Percentiles rank a stretch among this genome's conserved stretches.
These are phyloP conservation scores for Myripristis jacobus DNA, from an alignment of 2,797 vertebrate species.

Conservation along the genomic window DNA sequence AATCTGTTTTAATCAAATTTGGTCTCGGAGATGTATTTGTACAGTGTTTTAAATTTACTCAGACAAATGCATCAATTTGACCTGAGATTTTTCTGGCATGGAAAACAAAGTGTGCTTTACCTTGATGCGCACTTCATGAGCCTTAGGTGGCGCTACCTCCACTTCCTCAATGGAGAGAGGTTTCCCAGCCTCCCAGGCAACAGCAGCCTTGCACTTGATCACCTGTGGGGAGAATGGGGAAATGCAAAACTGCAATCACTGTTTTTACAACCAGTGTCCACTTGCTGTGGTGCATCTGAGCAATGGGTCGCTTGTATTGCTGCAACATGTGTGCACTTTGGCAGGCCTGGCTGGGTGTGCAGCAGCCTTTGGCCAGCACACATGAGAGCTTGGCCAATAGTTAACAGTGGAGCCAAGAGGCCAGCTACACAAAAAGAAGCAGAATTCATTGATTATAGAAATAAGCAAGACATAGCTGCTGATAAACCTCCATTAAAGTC, in stretches of 20 bases:
- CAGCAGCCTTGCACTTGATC: slow-evolving; percentile 95
- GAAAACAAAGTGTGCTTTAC: slow-evolving; percentile 74
- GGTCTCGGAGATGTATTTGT: too few species aligned
- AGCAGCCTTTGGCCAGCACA: slow-evolving; percentile 19
- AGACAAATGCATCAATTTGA: neutral
- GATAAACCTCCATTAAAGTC: accelerated
- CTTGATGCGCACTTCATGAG: slow-evolving; percentile 97
- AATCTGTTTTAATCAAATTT: too few species aligned
- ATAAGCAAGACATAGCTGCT: neutral
- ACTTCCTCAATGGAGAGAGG: slow-evolving; percentile 94
- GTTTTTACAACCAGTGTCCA: too few species aligned
- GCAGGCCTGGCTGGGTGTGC: neutral
- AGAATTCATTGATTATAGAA: neutral
- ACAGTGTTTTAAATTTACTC: too few species aligned
- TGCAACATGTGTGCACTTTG: neutral
- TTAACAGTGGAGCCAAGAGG: neutral
- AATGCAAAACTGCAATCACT: neutral
- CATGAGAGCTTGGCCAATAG: neutral
- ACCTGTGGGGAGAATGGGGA: slow-evolving; percentile 84
- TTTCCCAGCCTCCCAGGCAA: slow-evolving; percentile 94
- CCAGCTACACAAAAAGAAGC: too few species aligned
- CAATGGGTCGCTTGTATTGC: neutral
- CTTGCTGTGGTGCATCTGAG: too few species aligned
- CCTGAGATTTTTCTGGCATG: neutral
- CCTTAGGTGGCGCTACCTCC: slow-evolving; percentile 93